These are phyloP conservation scores for Martes flavigula DNA, from an alignment of 2,797 vertebrate species.

Conservation along the genomic window DNA sequence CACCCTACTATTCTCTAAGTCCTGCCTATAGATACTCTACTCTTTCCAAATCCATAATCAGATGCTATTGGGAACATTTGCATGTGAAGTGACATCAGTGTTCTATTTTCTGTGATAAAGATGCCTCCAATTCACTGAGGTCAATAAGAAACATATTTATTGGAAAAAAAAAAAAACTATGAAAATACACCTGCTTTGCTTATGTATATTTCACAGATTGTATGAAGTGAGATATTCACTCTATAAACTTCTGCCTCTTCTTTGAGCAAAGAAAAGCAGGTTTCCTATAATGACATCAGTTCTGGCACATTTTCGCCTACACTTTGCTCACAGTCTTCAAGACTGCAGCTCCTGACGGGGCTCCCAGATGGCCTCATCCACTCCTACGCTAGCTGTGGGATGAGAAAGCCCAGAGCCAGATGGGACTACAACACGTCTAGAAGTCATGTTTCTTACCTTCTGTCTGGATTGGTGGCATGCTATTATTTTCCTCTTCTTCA, in stretches of 20 bases:
- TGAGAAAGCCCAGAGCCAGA: not conserved
- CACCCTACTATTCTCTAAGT: not conserved
- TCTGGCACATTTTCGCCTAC: not conserved
- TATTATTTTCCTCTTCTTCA: not conserved
- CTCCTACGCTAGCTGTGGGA: not conserved
- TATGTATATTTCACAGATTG: not conserved
- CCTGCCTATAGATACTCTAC: not conserved
- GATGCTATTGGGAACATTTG: not conserved
- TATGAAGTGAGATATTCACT: not conserved
- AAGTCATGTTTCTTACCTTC: not conserved
- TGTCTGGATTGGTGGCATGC: not conserved
- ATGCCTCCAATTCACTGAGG: not conserved
- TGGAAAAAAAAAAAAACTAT: not conserved
- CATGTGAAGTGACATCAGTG: accelerated
- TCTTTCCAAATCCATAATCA: not conserved
- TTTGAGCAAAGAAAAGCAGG: not conserved
- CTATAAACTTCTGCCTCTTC: not conserved
- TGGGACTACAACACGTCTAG: not conserved
- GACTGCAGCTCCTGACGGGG: not conserved
- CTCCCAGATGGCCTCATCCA: not conserved
- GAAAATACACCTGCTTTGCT: not conserved
- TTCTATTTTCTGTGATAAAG: not conserved
- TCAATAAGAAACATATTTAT: not conserved
- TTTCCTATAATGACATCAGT: not conserved
- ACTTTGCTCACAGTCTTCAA: slow-evolving; percentile 4